phyloP scores from a whole-genome alignment of 2,888 invertebrate species.

The Drosophila helvetica region DNA sequence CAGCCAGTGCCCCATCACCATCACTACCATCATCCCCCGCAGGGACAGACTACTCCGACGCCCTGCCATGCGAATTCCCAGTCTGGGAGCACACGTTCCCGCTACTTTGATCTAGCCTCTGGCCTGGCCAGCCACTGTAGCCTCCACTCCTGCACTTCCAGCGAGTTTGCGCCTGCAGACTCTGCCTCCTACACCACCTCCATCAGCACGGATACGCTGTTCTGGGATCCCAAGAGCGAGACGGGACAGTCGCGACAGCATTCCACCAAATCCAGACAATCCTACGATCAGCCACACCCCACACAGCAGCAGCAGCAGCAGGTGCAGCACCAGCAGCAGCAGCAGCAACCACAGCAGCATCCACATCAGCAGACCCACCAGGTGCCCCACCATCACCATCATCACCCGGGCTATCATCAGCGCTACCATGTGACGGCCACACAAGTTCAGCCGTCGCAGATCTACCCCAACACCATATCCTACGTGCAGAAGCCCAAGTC shows the following conservation, averaged over 20 bases:
- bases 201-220: conserved; percentile 93
- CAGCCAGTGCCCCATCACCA: conserved; percentile 76
- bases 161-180: conserved; percentile 89
- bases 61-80: conserved; percentile 83
- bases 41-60: conserved; percentile 82
- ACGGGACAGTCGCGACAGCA: conserved; percentile 85
- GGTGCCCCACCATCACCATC: conserved; percentile 81
- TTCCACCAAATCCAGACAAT: conserved; percentile 86
- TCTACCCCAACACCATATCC: conserved; percentile 82
- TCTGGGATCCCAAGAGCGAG: conserved; percentile 88
- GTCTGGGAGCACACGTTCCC: conserved; percentile 84
- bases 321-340: conserved; percentile 81
- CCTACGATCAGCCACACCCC: conserved; percentile 83
- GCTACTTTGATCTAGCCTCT: conserved; percentile 88
- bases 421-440: conserved; percentile 83
- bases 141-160: conserved; percentile 92
- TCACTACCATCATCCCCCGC: conserved; percentile 78
- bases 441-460: conserved; percentile 84
- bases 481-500: conserved; percentile 91
- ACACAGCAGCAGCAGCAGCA: conserved; percentile 77
- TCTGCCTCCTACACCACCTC: conserved; percentile 93
- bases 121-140: conserved; percentile 91
- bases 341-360: conserved; percentile 53
- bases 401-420: conserved; percentile 70
- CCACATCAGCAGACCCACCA: conserved; percentile 78